A percentile compares a stretch with the other conserved stretches of the same genome.
These are phyloP conservation scores for Molossus molossus DNA, from an alignment of 2,797 vertebrate genomes.

Conservation along the genomic window DNA sequence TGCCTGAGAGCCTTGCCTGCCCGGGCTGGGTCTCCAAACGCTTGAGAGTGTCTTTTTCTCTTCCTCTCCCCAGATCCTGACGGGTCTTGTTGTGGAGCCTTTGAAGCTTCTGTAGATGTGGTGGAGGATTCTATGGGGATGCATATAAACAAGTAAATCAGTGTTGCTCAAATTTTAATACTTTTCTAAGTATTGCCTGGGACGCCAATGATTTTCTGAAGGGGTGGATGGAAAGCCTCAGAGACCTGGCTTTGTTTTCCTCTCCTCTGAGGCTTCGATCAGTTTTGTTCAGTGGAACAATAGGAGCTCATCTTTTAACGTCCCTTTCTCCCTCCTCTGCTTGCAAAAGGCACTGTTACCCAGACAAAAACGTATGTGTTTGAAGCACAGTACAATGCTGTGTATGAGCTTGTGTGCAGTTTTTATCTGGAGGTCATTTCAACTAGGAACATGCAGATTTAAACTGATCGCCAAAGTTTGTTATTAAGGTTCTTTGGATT, in stretches of 20 bases:
- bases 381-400: constrained; percentile 1
- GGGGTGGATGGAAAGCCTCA: constrained; percentile 44
- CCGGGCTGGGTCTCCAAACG: constrained; percentile 71
- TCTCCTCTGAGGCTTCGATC: constrained; percentile 66
- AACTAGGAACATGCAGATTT: constrained; percentile 58
- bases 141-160: constrained; percentile 85
- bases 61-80: constrained; percentile 64
- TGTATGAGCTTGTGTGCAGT: background rate
- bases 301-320: constrained; percentile 72
- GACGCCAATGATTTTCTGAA: constrained; percentile 76
- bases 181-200: constrained; percentile 72
- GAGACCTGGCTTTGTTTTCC: constrained; percentile 77
- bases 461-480: background rate
- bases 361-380: constrained; percentile 52
- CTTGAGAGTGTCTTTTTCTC: constrained; percentile 63
- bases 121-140: constrained; percentile 84
- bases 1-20: constrained; percentile 76
- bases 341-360: constrained; percentile 57
- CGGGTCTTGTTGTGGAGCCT: constrained; percentile 76
- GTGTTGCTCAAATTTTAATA: constrained; percentile 81
- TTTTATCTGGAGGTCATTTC: constrained; percentile 36
- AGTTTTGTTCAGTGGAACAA: constrained; percentile 66
- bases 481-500: constrained; percentile 60
- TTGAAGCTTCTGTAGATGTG: constrained; percentile 86
- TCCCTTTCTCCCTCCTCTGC: constrained; percentile 69